These are phyloP conservation scores for Brachionus angularis DNA, from an alignment of 1,140 invertebrate species.

Conservation along the genomic window DNA sequence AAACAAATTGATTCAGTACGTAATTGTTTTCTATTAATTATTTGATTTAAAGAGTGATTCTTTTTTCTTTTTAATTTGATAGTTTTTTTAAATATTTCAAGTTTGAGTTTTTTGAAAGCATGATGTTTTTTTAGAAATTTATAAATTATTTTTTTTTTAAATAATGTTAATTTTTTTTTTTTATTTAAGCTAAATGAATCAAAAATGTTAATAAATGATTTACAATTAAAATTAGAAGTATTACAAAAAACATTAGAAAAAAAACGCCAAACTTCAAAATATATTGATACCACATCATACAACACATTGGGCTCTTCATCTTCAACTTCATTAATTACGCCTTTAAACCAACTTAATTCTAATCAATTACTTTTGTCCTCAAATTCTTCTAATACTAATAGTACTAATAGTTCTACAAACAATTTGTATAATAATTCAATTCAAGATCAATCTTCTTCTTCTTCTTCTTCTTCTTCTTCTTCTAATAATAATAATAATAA, in stretches of 20 bases:
- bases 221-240: constrained; percentile 43
- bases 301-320: constrained; percentile 11
- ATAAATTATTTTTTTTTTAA: not conserved
- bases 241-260: constrained; percentile 44
- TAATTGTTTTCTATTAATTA: no score
- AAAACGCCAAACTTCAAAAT: constrained; percentile 35
- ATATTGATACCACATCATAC: constrained; percentile 7
- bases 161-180: not conserved
- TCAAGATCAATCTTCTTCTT: not conserved
- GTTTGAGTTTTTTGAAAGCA: constrained; percentile 24
- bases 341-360: no score
- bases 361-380: no score
- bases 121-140: not conserved
- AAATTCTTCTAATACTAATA: no score
- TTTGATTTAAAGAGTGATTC: no score
- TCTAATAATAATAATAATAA: not conserved
- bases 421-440: constrained; percentile 1
- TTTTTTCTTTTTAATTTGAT: no score
- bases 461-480: constrained; percentile 13
- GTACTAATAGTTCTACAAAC: no score
- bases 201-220: constrained; percentile 24
- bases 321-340: constrained; percentile 6
- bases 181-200: constrained; percentile 27
- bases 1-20: no score
- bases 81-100: not conserved